phyloP scores from a whole-genome alignment of 2,888 invertebrate genomes.

The Lithophane leautieri region DNA sequence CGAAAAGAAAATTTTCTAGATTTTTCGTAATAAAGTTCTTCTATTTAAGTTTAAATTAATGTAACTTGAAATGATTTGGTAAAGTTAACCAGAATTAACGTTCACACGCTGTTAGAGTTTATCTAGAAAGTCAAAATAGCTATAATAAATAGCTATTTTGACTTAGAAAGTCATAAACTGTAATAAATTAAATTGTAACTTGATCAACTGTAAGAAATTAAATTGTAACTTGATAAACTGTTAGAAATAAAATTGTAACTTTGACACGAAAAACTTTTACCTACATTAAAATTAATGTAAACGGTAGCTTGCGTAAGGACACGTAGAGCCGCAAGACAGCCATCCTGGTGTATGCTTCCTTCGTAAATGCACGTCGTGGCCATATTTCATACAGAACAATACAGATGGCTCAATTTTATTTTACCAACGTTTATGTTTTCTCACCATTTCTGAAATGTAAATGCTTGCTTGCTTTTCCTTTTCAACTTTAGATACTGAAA shows the following conservation, averaged over 20 bases:
- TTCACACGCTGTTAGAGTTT: not conserved
- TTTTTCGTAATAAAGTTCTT: not conserved
- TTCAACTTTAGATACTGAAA: not conserved
- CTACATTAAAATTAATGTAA: conserved; percentile 6
- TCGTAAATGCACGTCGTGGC: conserved; percentile 43
- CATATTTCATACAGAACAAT: conserved; percentile 43
- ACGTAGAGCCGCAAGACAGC: conserved; percentile 36
- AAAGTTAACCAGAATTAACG: not conserved
- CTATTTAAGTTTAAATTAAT: not conserved
- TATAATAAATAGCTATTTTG: no score
- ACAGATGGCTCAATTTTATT: conserved; percentile 56
- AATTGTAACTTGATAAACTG: no score
- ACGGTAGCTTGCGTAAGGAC: conserved; percentile 6
- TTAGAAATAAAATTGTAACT: not conserved
- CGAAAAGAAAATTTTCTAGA: conserved; percentile 6
- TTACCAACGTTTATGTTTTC: conserved; percentile 35
- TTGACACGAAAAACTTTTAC: not conserved
- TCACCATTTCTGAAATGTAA: conserved; percentile 22
- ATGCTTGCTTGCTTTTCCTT: not conserved
- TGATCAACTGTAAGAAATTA: no score
- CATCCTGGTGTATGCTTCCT: conserved; percentile 18
- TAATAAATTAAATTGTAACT: no score
- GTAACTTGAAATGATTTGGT: not conserved
- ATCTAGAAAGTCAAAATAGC: not conserved
- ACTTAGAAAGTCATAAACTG: no score